Evolutionary conservation across 2,797 vertebrate species (phyloP), one percentile per base, ranked within the genome.

Genomic region (Pipistrellus kuhlii): DNA sequence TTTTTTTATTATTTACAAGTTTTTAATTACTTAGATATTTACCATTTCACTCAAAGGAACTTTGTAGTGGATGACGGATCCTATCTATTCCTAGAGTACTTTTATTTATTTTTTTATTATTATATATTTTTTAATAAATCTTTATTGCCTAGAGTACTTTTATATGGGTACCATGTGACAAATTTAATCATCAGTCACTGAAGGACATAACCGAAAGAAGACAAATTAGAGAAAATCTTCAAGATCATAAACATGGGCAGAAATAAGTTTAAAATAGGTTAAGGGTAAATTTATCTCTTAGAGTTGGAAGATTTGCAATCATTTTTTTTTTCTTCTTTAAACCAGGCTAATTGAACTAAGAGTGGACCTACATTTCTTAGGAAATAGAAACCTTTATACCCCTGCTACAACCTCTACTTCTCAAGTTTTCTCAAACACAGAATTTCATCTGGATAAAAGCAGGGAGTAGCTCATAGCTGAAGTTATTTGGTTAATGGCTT

Each of bases 381-480:
- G 44, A 93, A 72, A 38, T 10, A 76, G 44, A 27, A 32, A 82
- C 17, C 62, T 64, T 48, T 86, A 69, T 71, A 35, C 15, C 91
- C n/a, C 8, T 23, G 44, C 38, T 92, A 32, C 1, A 46, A 46
- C 3, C 35, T 35, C 41, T 44, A 82, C 41, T 78, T 82, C 62
- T 80, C 25, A 87, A 69, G 44, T 73, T 81, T 73, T 30, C 11
- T 86, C 17, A n/a, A 77, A 62, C 46, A 87, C 30, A 90, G 55
- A 75, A 46, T 94, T 90, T 85, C 46, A 73, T 90, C 73, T 84
- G 38, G 82, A 88, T 59, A 83, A 66, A 92, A 90, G 25, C 53
- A 85, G 25, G 38, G 68, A 91, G 55, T 41, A 66, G 14, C 23
- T 93, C 25, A 32, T 86, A 66, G 84, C 55, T 55, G 41, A 88